Percentiles rank a stretch among this genome's conserved stretches.
Evolutionary conservation across 2,888 invertebrate genomes (phyloP).

Genomic region (Amblyjoppa fuscipennis): DNA sequence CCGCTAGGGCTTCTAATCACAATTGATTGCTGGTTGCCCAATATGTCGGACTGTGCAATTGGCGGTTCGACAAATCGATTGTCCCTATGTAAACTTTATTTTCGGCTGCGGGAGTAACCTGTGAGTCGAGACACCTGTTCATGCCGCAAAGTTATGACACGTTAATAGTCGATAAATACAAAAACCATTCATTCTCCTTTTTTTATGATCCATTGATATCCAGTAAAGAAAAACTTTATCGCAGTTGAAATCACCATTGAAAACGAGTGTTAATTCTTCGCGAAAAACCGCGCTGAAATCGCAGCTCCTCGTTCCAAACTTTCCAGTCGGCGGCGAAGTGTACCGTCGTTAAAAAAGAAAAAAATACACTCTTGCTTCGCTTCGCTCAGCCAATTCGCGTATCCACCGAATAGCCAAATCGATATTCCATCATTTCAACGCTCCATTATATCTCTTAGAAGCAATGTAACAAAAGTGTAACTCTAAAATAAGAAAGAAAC

Average conservation of each 20-base stretch:
- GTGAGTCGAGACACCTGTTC: background rate
- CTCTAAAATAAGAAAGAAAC: background rate
- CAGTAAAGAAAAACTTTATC: background rate
- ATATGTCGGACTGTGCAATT: constrained; percentile 26
- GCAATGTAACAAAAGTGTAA: background rate
- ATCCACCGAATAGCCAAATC: background rate
- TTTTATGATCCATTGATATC: background rate
- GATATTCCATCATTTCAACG: background rate
- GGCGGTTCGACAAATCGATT: constrained; percentile 5
- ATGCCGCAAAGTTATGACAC: background rate
- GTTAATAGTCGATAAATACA: background rate
- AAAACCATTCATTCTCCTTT: background rate
- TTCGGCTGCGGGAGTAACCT: background rate
- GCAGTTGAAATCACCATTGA: background rate
- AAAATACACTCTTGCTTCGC: background rate
- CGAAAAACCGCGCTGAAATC: background rate
- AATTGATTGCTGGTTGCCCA: constrained; percentile 79
- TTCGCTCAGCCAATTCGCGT: background rate
- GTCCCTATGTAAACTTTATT: background rate
- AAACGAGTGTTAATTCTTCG: background rate
- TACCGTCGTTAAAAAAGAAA: background rate
- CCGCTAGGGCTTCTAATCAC: constrained; percentile 65
- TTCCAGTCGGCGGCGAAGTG: background rate
- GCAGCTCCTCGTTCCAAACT: background rate
- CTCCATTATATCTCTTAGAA: background rate